Evolutionary conservation across 2,888 invertebrate genomes (phyloP).

Genomic region (Xanthostigma xanthostigma): DNA sequence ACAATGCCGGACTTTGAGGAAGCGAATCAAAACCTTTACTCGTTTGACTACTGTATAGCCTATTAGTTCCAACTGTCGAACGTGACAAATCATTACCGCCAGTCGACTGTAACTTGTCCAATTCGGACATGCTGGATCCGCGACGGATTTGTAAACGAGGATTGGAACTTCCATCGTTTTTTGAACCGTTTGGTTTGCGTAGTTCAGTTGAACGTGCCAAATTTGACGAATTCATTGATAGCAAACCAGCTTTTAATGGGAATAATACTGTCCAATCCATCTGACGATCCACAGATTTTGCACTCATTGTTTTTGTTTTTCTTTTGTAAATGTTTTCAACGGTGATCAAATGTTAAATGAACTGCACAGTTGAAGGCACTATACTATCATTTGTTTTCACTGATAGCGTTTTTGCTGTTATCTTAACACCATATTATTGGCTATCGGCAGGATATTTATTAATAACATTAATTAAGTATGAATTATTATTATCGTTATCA

Average conservation of each 20-base stretch:
- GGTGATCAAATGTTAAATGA: no score
- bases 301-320: no score
- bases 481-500: no score
- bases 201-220: constrained; percentile 19
- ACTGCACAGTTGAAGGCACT: no score
- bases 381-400: no score
- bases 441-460: no score
- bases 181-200: constrained; percentile 17
- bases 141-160: constrained; percentile 43
- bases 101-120: constrained; percentile 40
- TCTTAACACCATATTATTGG: no score
- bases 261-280: constrained; percentile 42
- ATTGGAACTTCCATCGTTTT: constrained; percentile 7
- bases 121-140: constrained; percentile 56
- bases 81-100: constrained; percentile 31
- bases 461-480: no score
- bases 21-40: constrained; percentile 29
- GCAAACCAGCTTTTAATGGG: constrained; percentile 38
- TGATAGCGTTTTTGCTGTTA: no score
- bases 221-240: constrained; percentile 36
- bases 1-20: constrained; percentile 36
- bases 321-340: no score
- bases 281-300: constrained; percentile 28
- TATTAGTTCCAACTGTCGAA: constrained; percentile 30
- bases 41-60: constrained; percentile 25